phyloP scores from a whole-genome alignment of 2,797 vertebrate species.

The Lagorchestes hirsutus region DNA sequence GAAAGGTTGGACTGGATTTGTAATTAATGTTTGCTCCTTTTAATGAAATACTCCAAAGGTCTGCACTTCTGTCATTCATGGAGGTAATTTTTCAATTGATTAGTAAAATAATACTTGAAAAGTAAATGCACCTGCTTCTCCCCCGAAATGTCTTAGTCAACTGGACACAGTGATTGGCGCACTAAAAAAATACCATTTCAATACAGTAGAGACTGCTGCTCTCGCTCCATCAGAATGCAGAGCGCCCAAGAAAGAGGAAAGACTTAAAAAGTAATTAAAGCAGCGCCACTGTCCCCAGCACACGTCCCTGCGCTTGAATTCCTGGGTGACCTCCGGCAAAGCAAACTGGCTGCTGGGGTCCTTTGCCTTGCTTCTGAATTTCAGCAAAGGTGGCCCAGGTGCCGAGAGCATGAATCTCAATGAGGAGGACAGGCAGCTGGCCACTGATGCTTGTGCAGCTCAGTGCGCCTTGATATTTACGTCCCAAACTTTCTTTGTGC shows the following conservation, averaged over 20 bases:
- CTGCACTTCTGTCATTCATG: constrained; percentile 93
- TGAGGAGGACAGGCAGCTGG: background rate
- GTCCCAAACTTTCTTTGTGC: background rate
- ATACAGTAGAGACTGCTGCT: constrained; percentile 83
- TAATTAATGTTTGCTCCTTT: constrained; percentile 91
- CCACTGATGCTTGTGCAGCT: background rate
- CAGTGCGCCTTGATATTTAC: background rate
- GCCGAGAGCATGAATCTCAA: constrained; percentile 31
- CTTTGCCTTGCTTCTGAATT: constrained; percentile 52
- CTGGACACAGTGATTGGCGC: constrained; percentile 88
- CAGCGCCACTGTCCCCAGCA: constrained; percentile 71
- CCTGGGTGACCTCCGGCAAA: constrained; percentile 80
- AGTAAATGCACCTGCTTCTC: constrained; percentile 94
- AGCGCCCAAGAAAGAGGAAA: constrained; percentile 77
- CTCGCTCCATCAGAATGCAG: constrained; percentile 85
- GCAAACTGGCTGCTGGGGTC: constrained; percentile 71
- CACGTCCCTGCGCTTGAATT: constrained; percentile 81
- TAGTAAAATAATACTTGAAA: constrained; percentile 96
- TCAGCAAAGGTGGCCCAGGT: constrained; percentile 8
- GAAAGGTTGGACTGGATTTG: constrained; percentile 87
- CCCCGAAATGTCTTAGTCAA: constrained; percentile 92
- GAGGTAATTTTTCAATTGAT: constrained; percentile 98
- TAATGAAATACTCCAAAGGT: constrained; percentile 93
- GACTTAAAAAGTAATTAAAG: constrained; percentile 85
- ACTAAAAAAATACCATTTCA: constrained; percentile 87